Conservation (phyloP, 2,888 invertebrate species). For the Caenorhabditis parvicauda region DNA sequence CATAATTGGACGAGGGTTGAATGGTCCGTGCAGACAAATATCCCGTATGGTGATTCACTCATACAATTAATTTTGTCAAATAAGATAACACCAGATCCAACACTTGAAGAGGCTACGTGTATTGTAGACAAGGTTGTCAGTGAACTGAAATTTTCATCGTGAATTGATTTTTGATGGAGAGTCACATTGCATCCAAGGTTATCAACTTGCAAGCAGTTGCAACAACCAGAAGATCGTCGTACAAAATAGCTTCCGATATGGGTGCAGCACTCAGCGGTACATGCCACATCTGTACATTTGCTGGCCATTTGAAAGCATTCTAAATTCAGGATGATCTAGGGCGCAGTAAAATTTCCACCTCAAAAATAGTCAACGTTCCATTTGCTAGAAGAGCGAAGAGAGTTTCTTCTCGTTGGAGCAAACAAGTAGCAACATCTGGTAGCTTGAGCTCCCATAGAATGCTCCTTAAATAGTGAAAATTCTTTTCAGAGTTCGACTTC, state of each 20-base stretch:
- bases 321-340: constrained; percentile 4
- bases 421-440: constrained; percentile 65
- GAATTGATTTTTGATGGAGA: background rate
- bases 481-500: background rate
- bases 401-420: constrained; percentile 63
- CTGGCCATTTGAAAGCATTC: constrained; percentile 56
- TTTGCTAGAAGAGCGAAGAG: constrained; percentile 67
- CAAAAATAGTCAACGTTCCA: constrained; percentile 67
- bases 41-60: constrained; percentile 63
- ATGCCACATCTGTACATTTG: constrained; percentile 65
- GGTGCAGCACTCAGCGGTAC: constrained; percentile 67
- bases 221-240: constrained; percentile 65
- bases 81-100: constrained; percentile 46
- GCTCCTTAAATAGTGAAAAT: constrained; percentile 18
- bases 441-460: constrained; percentile 66
- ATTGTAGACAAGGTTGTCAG: constrained; percentile 56
- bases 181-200: constrained; percentile 65
- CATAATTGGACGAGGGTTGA: constrained; percentile 68
- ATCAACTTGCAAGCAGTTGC: constrained; percentile 66
- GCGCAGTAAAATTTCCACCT: constrained; percentile 55
- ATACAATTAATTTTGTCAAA: constrained; percentile 65
- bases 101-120: constrained; percentile 66
- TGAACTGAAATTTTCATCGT: constrained; percentile 23
- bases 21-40: constrained; percentile 67
- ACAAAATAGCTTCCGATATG: constrained; percentile 64